Evolutionary conservation across 1,140 invertebrate genomes (phyloP), one percentile per base, ranked within the genome.

Genomic region (Maniola jurtina): DNA sequence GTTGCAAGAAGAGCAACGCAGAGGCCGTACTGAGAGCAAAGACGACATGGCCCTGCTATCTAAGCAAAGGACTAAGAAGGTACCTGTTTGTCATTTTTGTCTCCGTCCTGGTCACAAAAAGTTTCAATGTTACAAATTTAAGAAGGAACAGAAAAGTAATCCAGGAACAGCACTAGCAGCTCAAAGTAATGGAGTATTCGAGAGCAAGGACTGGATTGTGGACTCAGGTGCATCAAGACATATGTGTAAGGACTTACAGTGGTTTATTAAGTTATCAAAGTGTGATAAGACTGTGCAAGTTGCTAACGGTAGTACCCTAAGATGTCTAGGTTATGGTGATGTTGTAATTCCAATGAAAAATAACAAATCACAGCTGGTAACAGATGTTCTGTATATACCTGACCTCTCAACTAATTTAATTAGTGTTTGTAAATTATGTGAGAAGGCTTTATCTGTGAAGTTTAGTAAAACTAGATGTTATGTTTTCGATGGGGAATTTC

Each of bases 221-320:
- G 75, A 77, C n/a, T 77, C 75, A 9, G 75, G 72, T 34, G 75
- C 72, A 45, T 77, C 70, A 61, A 74, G 74, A 72, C 70, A 74
- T 69, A 1, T 74, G 16, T 72, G 70, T n/a, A 74, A 68, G 72
- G 34, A 67, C 58, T 45, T 52, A 58, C 67, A 72, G 9, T 74
- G 59, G 63, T 57, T 77, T 9, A 55, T 64, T 62, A 64, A 71
- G 52, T 42, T 64, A 68, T 55, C 42, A n/a, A 47, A 25, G 25
- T 25, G 25, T 25, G 25, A 25, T 25, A 25, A 25, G 25, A 25
- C 25, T 25, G 25, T 25, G 25, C 25, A 25, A 25, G 25, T 25
- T 25, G 25, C 25, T 25, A 25, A 25, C 4, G 25, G 25, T 25
- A 25, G 25, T 25, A 25, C 25, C 25, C 25, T 25, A 25, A 25